Conservation (phyloP, 2,113 vertebrate genomes). For the Vulpes vulpes region DNA sequence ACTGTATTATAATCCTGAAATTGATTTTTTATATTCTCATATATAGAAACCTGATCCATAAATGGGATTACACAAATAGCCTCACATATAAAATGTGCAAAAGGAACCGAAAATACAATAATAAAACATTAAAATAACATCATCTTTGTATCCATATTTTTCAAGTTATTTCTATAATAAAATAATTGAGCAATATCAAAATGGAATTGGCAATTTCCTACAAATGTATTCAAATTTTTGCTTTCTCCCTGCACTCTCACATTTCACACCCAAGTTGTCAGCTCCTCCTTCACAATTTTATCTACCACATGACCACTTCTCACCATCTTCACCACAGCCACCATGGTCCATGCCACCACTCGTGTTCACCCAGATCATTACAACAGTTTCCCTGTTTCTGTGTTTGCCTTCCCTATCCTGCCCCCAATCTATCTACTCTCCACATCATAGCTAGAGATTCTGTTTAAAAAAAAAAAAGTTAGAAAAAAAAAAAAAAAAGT, state of each 20-base stretch:
- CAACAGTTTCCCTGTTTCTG: neutral
- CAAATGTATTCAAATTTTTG: neutral
- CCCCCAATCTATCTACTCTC: neutral
- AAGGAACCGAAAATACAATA: conserved; percentile 16
- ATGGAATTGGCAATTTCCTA: neutral
- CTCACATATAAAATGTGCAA: conserved; percentile 40
- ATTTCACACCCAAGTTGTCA: neutral
- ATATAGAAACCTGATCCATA: conserved; percentile 41
- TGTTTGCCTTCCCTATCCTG: neutral
- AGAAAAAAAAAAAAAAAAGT: neutral
- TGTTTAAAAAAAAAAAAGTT: neutral
- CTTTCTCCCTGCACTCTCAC: neutral
- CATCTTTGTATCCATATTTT: conserved; percentile 1
- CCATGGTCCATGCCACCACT: neutral
- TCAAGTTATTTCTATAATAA: conserved; percentile 13
- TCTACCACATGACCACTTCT: neutral
- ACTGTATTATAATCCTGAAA: conserved; percentile 40
- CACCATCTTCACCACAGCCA: neutral
- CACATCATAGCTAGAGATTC: neutral
- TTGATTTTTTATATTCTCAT: neutral
- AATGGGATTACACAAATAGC: conserved; percentile 52
- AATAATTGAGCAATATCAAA: neutral
- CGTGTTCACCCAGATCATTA: neutral
- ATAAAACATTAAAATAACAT: conserved; percentile 45
- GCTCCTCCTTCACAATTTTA: neutral